A percentile compares a stretch with the other conserved stretches of the same genome.
These are phyloP conservation scores for Linyphia triangularis DNA, from an alignment of 2,888 invertebrate genomes.

Conservation along the genomic window DNA sequence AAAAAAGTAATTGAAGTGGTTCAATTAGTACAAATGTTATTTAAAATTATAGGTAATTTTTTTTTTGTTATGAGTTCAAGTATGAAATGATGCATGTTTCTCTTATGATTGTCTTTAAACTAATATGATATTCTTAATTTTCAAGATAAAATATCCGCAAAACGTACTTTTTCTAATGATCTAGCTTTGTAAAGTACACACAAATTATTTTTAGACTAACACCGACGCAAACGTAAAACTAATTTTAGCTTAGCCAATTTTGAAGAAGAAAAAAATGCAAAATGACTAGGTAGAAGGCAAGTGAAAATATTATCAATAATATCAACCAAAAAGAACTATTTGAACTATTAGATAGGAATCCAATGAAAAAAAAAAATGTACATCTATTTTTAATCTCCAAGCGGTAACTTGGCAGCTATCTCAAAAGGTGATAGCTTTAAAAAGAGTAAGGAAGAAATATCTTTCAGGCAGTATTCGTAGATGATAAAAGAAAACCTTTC, in stretches of 20 bases:
- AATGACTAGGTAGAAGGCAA: too few species aligned
- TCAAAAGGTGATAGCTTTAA: slow-evolving; percentile 20
- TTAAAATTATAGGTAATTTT: too few species aligned
- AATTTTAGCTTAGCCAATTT: background rate
- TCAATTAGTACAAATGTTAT: too few species aligned
- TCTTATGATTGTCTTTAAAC: too few species aligned
- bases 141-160: too few species aligned
- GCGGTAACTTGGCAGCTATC: slow-evolving; percentile 26
- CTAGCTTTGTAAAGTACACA: too few species aligned
- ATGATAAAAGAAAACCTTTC: slow-evolving; percentile 26
- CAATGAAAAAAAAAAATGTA: slow-evolving; percentile 6
- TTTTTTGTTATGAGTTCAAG: too few species aligned
- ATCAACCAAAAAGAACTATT: background rate
- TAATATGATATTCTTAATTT: too few species aligned
- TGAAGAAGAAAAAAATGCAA: background rate
- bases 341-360: background rate
- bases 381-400: slow-evolving; percentile 43
- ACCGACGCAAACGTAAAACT: background rate
- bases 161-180: too few species aligned
- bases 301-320: background rate
- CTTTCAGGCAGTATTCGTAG: background rate
- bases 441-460: background rate
- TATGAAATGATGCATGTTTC: too few species aligned
- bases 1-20: too few species aligned
- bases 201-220: background rate